These are phyloP conservation scores for Bursaphelenchus mucronatus DNA, from an alignment of 1,140 invertebrate species.

Conservation along the genomic window DNA sequence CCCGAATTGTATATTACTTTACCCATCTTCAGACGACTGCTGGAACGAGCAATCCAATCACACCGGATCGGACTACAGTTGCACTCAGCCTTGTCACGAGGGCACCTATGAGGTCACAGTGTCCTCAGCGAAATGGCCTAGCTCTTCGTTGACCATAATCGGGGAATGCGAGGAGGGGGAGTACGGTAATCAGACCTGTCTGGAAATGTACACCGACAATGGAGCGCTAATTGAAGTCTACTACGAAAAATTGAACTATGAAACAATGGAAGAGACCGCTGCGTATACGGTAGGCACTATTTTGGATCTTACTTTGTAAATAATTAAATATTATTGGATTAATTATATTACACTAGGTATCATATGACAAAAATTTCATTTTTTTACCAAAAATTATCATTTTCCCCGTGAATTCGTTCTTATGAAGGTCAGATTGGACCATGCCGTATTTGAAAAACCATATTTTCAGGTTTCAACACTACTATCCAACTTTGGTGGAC, in stretches of 20 bases:
- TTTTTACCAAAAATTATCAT: too few species aligned
- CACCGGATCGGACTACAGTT: slow-evolving; percentile 21
- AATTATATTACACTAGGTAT: neutral
- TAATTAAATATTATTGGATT: too few species aligned
- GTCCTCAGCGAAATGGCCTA: slow-evolving; percentile 36
- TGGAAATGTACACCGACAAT: slow-evolving; percentile 33
- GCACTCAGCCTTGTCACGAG: slow-evolving; percentile 41
- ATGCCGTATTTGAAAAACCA: neutral
- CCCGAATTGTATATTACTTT: too few species aligned
- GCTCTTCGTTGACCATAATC: slow-evolving; percentile 21
- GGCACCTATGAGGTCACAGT: slow-evolving; percentile 44
- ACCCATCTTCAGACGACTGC: slow-evolving; percentile 27
- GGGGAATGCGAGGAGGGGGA: slow-evolving; percentile 30
- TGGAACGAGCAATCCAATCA: slow-evolving; percentile 28
- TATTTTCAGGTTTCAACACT: slow-evolving; percentile 32
- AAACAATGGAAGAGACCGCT: slow-evolving; percentile 34
- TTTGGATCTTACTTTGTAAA: neutral
- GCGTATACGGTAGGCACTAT: slow-evolving; percentile 36
- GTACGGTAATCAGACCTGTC: slow-evolving; percentile 22
- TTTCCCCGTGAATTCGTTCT: too few species aligned
- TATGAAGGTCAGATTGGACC: too few species aligned
- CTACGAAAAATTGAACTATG: slow-evolving; percentile 46
- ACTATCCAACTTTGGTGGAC: slow-evolving; percentile 40
- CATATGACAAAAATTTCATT: too few species aligned
- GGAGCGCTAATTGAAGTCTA: slow-evolving; percentile 41